Evolutionary conservation across 1,140 invertebrate genomes (phyloP).

Genomic region (Dolichoris vasculosae): DNA sequence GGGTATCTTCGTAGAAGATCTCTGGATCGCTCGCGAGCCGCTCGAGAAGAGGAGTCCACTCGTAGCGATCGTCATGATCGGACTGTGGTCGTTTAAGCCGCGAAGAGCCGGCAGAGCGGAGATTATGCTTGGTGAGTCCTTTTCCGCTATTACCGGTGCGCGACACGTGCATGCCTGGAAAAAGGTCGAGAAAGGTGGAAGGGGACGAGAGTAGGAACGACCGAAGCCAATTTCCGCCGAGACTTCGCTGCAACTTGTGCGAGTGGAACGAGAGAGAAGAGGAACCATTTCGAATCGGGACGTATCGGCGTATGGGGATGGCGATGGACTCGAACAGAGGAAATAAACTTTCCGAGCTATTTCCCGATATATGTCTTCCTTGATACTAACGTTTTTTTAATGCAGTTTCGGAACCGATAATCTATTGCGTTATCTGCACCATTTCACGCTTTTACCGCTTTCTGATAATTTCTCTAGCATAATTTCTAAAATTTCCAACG

Average conservation of each 20-base stretch:
- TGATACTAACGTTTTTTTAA: neutral
- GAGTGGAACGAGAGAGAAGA: neutral
- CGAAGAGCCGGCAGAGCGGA: conserved; percentile 75
- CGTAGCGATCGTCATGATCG: conserved; percentile 68
- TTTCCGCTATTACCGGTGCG: neutral
- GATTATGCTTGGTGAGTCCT: conserved; percentile 74
- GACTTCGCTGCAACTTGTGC: neutral
- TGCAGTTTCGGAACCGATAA: too few relatives aligned
- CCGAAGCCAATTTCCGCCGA: neutral
- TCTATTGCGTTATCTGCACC: too few relatives aligned
- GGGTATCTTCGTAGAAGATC: neutral
- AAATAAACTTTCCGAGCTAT: neutral
- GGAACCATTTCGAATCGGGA: neutral
- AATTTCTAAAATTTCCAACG: too few relatives aligned
- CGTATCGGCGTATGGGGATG: neutral
- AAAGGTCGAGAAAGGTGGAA: neutral
- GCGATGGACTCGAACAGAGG: neutral
- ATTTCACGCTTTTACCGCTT: too few relatives aligned
- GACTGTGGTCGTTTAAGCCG: conserved; percentile 75
- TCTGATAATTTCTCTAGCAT: too few relatives aligned
- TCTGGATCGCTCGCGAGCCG: neutral
- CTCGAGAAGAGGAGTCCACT: neutral
- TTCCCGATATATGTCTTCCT: neutral
- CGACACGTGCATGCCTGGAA: neutral
- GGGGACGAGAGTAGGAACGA: neutral